Percentiles rank a stretch among this genome's conserved stretches.
Conservation (phyloP, 2,888 invertebrate genomes). For the Nasonovia ribisnigri region DNA sequence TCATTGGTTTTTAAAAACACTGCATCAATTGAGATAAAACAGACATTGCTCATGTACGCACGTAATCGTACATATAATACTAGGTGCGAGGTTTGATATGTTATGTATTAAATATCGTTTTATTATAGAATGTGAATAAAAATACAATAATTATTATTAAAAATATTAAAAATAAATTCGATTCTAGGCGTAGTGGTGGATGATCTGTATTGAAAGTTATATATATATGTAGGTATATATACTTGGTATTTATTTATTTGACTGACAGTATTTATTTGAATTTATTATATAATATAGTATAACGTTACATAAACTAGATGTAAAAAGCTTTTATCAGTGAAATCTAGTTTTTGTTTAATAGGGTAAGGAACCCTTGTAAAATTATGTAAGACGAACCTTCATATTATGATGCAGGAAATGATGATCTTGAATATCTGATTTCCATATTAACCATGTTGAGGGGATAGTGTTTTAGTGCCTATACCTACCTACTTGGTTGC, state of each 20-base stretch:
- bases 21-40: not conserved
- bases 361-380: constrained; percentile 23
- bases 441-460: not conserved
- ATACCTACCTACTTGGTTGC: constrained; percentile 26
- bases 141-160: not conserved
- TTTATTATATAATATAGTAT: not conserved
- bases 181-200: not conserved
- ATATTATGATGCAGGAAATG: not conserved
- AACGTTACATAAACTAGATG: not conserved
- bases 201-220: not conserved
- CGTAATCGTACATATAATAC: not conserved
- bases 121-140: not conserved
- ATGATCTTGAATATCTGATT: constrained; percentile 21
- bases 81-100: not conserved
- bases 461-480: not conserved
- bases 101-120: not conserved
- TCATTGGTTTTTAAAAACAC: not conserved
- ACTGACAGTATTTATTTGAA: not conserved
- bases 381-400: constrained; percentile 35
- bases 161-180: not conserved
- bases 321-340: not conserved
- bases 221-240: not conserved
- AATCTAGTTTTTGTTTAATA: constrained; percentile 19
- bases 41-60: not conserved
- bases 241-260: not conserved